phyloP scores from a whole-genome alignment of 35 echinoderm and acorn worm genomes.

The Anneissia japonica region DNA sequence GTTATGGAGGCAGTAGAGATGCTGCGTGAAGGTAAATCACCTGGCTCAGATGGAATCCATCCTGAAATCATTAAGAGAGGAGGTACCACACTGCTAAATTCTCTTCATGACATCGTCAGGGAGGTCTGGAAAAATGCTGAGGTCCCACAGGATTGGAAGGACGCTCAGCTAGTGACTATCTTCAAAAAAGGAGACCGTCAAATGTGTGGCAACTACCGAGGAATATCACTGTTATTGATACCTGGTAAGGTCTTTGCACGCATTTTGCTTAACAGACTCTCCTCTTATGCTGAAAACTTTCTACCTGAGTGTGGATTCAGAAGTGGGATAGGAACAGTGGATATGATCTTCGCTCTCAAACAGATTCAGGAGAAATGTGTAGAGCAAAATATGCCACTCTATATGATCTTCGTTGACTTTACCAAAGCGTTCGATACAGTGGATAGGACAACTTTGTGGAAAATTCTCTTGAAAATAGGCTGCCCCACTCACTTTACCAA shows the following conservation, averaged over 20 bases:
- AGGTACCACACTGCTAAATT: too few relatives aligned
- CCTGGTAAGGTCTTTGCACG: constrained; percentile 11
- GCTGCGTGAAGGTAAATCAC: too few relatives aligned
- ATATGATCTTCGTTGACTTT: constrained; percentile 44
- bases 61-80: too few relatives aligned
- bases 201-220: constrained; percentile 26
- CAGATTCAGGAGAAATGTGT: constrained; percentile 33
- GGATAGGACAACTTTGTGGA: constrained; percentile 32
- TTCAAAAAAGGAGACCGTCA: constrained; percentile 19
- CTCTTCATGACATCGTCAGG: too few relatives aligned
- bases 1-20: too few relatives aligned
- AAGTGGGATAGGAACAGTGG: background rate
- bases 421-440: constrained; percentile 53
- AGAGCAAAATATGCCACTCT: constrained; percentile 22
- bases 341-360: constrained; percentile 29
- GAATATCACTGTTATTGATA: constrained; percentile 5
- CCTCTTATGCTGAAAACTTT: background rate
- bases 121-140: too few relatives aligned
- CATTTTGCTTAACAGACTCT: background rate
- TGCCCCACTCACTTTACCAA: constrained; percentile 26
- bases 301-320: constrained; percentile 20
- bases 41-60: too few relatives aligned
- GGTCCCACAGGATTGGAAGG: too few relatives aligned
- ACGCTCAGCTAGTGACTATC: too few relatives aligned
- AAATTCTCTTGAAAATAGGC: constrained; percentile 24